Conservation (phyloP, 2,888 invertebrate genomes). For the Siphonodentalium dalli region DNA sequence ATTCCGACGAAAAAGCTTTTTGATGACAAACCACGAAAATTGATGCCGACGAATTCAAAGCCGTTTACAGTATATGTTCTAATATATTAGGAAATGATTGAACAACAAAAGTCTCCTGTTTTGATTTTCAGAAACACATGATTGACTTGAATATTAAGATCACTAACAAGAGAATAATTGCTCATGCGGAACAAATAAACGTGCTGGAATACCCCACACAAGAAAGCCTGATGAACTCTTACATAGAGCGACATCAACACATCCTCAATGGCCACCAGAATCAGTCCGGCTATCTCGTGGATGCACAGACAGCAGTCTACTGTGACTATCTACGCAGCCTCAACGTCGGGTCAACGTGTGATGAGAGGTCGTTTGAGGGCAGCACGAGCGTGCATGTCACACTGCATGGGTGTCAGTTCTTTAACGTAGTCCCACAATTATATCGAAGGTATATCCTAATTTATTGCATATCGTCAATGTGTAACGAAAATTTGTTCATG, state of each 20-base stretch:
- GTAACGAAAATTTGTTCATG: too few relatives aligned
- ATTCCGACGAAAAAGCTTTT: too few relatives aligned
- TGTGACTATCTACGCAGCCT: constrained; percentile 34
- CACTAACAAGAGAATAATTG: constrained; percentile 49
- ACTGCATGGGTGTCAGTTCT: constrained; percentile 43
- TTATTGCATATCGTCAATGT: not conserved
- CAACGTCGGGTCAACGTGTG: constrained; percentile 32
- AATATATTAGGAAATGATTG: not conserved
- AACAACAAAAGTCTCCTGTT: not conserved
- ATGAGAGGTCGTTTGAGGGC: constrained; percentile 1
- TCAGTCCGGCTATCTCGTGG: constrained; percentile 33
- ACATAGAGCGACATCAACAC: constrained; percentile 50
- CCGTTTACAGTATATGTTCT: too few relatives aligned
- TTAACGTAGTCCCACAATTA: constrained; percentile 40
- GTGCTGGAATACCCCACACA: constrained; percentile 58
- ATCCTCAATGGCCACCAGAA: constrained; percentile 36
- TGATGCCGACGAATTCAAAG: too few relatives aligned
- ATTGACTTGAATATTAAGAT: constrained; percentile 54
- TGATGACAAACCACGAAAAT: too few relatives aligned
- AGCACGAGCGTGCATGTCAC: constrained; percentile 25
- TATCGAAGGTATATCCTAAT: constrained; percentile 40
- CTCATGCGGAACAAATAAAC: constrained; percentile 60
- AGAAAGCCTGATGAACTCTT: constrained; percentile 53
- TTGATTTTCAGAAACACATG: constrained; percentile 47
- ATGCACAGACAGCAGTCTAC: constrained; percentile 36